A percentile compares a stretch with the other conserved stretches of the same genome.
phyloP scores from a whole-genome alignment of 2,113 vertebrate species.

The Gallinago undulata region DNA sequence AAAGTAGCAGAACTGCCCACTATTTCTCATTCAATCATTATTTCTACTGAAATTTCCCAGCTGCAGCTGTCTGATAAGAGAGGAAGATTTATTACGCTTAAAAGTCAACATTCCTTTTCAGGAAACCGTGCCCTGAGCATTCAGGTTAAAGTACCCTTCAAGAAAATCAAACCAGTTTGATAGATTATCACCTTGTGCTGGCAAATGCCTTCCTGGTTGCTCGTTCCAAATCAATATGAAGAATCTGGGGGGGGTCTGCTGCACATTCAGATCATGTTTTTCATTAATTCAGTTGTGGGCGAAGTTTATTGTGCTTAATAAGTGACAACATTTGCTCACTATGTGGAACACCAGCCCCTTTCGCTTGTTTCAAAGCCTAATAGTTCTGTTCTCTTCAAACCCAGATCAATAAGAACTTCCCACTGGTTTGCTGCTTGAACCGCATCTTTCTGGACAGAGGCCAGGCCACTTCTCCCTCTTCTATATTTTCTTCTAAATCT shows the following conservation, averaged over 20 bases:
- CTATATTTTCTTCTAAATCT: background rate
- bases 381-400: background rate
- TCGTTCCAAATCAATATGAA: background rate
- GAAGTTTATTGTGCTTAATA: background rate
- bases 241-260: background rate
- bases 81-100: background rate
- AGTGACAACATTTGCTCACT: background rate
- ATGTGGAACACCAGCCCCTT: background rate
- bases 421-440: background rate
- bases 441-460: background rate
- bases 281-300: background rate
- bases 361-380: background rate
- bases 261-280: background rate
- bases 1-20: background rate
- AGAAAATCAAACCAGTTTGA: background rate
- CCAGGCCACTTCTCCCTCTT: background rate
- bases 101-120: background rate
- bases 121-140: background rate
- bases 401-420: background rate
- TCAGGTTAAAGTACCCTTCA: background rate
- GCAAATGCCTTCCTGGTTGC: background rate
- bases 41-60: background rate
- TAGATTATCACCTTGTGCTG: background rate
- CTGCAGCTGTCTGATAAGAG: background rate
- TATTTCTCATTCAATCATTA: background rate